These are phyloP conservation scores for Catostylus mosaicus DNA, from an alignment of 30 jellyfish, hydroid and myxozoan genomes.

Conservation along the genomic window DNA sequence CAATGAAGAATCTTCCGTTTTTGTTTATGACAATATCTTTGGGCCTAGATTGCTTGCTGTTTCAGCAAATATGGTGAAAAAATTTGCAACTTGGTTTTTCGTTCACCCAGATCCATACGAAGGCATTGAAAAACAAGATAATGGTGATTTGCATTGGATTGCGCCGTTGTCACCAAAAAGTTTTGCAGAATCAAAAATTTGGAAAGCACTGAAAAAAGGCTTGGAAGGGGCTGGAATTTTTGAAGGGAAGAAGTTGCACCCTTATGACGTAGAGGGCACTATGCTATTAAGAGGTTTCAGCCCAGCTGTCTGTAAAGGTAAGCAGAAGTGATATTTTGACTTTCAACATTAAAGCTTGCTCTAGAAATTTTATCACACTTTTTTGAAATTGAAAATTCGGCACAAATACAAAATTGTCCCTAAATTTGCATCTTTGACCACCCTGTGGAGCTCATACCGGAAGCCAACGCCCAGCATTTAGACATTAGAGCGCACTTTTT, in stretches of 20 bases:
- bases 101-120: conserved; percentile 53
- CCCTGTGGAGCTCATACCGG: no score
- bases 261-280: conserved; percentile 29
- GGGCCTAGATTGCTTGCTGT: conserved; percentile 6
- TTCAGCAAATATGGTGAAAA: conserved; percentile 3
- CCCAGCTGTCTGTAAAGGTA: conserved; percentile 64
- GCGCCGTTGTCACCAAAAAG: conserved; percentile 57
- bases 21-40: conserved; percentile 26
- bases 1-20: conserved; percentile 20
- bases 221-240: conserved; percentile 47
- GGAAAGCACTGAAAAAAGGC: conserved; percentile 47
- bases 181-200: conserved; percentile 35
- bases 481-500: no score
- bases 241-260: conserved; percentile 38
- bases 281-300: conserved; percentile 67
- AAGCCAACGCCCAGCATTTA: no score
- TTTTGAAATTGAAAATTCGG: no score
- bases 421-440: no score
- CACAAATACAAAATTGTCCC: no score
- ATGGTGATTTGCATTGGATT: conserved; percentile 69
- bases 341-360: no score
- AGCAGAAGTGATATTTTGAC: no score
- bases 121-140: not conserved
- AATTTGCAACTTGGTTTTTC: conserved; percentile 46
- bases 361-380: no score